Evolutionary conservation across 2,888 invertebrate species (phyloP), one percentile per base, ranked within the genome.

Genomic region (Lumbricus terrestris): DNA sequence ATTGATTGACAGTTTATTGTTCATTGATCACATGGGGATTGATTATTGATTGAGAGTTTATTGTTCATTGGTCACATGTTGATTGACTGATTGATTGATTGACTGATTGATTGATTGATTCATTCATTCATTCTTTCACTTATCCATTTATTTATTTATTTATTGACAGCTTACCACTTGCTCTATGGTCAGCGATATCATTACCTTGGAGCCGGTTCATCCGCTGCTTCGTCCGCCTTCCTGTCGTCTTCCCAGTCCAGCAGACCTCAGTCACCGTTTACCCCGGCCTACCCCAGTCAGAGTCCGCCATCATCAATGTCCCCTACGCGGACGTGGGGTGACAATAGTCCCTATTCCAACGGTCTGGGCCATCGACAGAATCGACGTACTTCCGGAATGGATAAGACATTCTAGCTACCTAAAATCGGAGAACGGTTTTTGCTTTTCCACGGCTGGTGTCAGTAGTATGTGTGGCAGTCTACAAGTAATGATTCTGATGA

Each of bases 161-260:
- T 69, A n/a, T 69, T 69, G n/a, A 85, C 85, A 85, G 85, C 85
- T 85, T 85, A 85, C 37, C 34, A 85, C 85, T 29, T 85, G 33
- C 23, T 85, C 35, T 37, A 37, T 85, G 85, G 85, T 85, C 85
- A 85, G 85, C 34, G 35, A 35, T 37, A 85, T 37, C 37, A 85
- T 15, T 85, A 85, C 85, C 37, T 35, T 35, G 37, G 85, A 35
- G 8, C 85, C 6, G 35, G 37, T 85, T 18, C 85, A 18, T 16
- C 35, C 5, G 13, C 15, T 0, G 34, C 85, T 0, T 37, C 85
- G 0, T 1, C 35, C 18, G 85, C 85, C n/a, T 85, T 37, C 37
- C 18, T 85, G 35, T 34, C 83, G 4, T 83, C 34, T 20, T 33
- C 34, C 16, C 16, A 8, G 15, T 82, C 85, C 35, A 85, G 37